Base-by-base conservation (phyloP, 2,797 vertebrate genomes). In the Periparus ater region DNA sequence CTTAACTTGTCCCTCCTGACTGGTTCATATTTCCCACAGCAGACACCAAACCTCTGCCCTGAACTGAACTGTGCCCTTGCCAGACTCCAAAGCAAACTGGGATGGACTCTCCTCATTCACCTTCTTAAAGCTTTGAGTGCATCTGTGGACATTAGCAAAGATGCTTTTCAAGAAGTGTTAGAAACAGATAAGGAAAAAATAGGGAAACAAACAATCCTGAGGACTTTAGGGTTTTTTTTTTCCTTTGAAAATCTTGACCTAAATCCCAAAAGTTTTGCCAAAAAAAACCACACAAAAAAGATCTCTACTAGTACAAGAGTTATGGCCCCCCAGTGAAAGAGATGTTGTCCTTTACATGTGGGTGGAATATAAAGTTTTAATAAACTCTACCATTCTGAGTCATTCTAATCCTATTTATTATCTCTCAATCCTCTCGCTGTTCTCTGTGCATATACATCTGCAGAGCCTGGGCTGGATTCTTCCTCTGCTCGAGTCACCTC, bases 371-470 rank as follows among this genome's bases (percentile, higher is more conserved):
- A 71, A 87, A 82, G 29, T 62, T 93, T 88, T 91, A 83, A 85
- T 80, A 83, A 91, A 26, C 45, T 80, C 22, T 30, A 17, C 68
- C 22, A 51, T 61, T 78, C 62, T 94, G 90, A 96, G 58, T 95
- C 88, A 93, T 44, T 79, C 77, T 96, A 94, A 94, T 96, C 77
- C 77, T 79, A 76, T 95, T 95, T 79, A 76, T 95, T 95, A 88
- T n/a, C 44, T 47, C n/a, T 27, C 73, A 83, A 11, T 81, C 76
- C 36, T 55, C 58, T 84, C 8, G 1, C 42, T 70, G 13, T 67
- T 84, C 84, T 71, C 22, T 47, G 3, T 27, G 26, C 26, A 42
- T 53, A 50, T 20, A 62, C 73, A 36, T 27, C 74, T 32, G n/a
- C 65, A 72, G 57, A 68, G 27, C 11, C 3, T 40, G 45, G 57